Percentiles rank a stretch among this genome's conserved stretches.
These are phyloP conservation scores for Halcyon malimbica DNA, from an alignment of 2,113 vertebrate genomes.

Conservation along the genomic window DNA sequence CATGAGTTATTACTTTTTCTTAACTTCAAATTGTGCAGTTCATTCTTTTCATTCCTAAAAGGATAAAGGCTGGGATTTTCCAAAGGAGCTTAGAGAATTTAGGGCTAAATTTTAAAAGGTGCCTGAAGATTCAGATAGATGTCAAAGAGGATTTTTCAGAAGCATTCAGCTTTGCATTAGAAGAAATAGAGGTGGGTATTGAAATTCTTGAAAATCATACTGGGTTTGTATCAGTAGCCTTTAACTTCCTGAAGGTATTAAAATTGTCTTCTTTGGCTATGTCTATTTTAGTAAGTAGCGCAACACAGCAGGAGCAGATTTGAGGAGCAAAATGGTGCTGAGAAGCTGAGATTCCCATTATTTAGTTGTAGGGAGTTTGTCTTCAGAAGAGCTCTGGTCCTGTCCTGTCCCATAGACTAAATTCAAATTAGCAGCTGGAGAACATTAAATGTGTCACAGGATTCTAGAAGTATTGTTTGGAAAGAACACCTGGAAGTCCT, in stretches of 20 bases:
- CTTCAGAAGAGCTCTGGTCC: background rate
- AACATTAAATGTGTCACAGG: background rate
- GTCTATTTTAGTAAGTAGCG: slow-evolving; percentile 14
- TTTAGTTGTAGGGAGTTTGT: background rate
- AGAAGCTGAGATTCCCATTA: background rate
- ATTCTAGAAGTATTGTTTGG: background rate
- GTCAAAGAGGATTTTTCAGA: slow-evolving; percentile 48
- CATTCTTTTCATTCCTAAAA: slow-evolving; percentile 62
- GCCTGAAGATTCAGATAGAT: slow-evolving; percentile 35
- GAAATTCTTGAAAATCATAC: slow-evolving; percentile 40
- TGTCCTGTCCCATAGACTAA: background rate
- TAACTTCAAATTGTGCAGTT: slow-evolving; percentile 50
- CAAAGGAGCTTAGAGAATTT: slow-evolving; percentile 65
- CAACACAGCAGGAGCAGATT: background rate
- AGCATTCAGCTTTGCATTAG: slow-evolving; percentile 29
- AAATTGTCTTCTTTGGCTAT: background rate
- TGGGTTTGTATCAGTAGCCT: background rate
- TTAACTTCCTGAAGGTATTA: slow-evolving; percentile 45
- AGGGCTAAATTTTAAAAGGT: slow-evolving; percentile 61
- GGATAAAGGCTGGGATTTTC: slow-evolving; percentile 60
- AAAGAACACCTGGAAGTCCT: background rate
- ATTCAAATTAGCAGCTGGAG: background rate
- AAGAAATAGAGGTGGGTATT: slow-evolving; percentile 20
- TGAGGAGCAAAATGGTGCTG: background rate
- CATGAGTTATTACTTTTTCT: slow-evolving; percentile 67